Evolutionary conservation across 2,888 invertebrate genomes (phyloP), one percentile per base, ranked within the genome.

Genomic region (Xestoiulus laeticollis): DNA sequence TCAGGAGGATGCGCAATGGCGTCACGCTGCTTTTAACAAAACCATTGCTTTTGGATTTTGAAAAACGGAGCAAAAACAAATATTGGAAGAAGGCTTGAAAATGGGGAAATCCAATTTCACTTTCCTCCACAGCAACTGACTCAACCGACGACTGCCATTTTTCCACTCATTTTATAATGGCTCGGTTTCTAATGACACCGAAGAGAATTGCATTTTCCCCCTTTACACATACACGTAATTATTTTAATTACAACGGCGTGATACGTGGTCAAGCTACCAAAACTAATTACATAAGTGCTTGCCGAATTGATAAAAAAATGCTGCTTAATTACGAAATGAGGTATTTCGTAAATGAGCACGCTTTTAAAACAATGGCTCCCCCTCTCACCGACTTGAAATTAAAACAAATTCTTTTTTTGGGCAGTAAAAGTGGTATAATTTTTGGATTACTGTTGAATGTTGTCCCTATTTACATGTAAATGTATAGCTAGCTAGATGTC

Each of bases 181-280:
- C 68, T 26, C 12, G 68, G 68, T 68, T 68, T 68, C 68, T 68
- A 26, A 68, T 68, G 68, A 68, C 68, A 26, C 26, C 68, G 68
- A 68, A 59, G 59, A 22, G 59, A 59, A 59, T 10, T n/a, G 1
- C 22, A 26, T 68, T 68, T 68, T n/a, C 53, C 53, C 53, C 68
- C 10, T 68, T 68, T 68, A 68, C 68, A 68, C 68, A 68, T 68
- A 68, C 26, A 2, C 26, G 68, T 68, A 26, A 68, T 68, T 68
- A 68, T 68, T 68, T 68, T 68, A 68, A 68, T 68, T 68, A 68
- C 68, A 12, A 1, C 68, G 68, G 68, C 26, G 5, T 26, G 68
- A 68, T 68, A 68, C 68, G 68, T 68, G 68, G 68, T 68, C 68
- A 68, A 68, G 68, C 68, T 68, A 68, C 68, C 68, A 68, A 68